phyloP scores from a whole-genome alignment of 2,113 vertebrate genomes.

The Numida meleagris region DNA sequence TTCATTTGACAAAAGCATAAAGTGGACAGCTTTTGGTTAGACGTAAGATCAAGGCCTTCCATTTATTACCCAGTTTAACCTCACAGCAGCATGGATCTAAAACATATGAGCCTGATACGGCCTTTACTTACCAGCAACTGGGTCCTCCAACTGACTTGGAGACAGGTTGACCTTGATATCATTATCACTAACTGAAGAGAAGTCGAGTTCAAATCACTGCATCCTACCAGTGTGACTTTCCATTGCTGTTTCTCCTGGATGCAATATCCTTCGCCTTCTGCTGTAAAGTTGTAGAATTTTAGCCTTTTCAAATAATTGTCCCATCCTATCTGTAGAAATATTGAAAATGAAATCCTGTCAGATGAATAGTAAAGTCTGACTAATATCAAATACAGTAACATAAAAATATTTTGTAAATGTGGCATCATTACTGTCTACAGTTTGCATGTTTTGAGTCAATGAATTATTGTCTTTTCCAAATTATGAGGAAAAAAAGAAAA shows the following conservation, averaged over 20 bases:
- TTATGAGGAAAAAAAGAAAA: neutral
- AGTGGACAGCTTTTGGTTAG: neutral
- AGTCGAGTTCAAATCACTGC: neutral
- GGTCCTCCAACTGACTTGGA: neutral
- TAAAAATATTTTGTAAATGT: neutral
- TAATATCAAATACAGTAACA: neutral
- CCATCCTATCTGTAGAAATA: neutral
- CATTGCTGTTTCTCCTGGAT: neutral
- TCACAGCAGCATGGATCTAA: neutral
- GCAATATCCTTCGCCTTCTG: neutral
- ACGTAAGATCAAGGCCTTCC: neutral
- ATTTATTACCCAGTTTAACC: neutral
- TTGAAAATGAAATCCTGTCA: neutral
- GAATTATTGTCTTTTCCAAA: neutral
- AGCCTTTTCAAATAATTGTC: neutral
- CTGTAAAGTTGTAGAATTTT: neutral
- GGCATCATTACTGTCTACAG: fast-evolving
- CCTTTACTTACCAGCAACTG: neutral
- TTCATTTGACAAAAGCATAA: neutral
- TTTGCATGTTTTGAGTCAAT: neutral
- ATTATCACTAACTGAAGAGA: neutral
- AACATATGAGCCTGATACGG: neutral
- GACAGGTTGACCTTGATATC: neutral
- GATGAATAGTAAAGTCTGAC: neutral
- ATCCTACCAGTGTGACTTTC: neutral